These are phyloP conservation scores for Rhagoletis pomonella DNA, from an alignment of 1,140 invertebrate species.

Conservation along the genomic window DNA sequence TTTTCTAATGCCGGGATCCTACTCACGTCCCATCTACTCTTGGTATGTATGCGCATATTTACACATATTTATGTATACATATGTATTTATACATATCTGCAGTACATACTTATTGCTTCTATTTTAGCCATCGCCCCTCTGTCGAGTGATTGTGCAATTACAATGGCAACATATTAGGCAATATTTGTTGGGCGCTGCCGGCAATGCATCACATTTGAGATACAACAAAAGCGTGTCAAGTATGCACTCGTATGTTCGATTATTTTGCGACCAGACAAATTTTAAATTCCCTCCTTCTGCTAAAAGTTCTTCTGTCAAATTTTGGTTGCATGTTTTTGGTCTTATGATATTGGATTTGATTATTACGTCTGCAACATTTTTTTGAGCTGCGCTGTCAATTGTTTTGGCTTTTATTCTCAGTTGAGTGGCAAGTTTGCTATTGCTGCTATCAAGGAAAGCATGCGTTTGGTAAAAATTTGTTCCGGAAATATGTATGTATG, in stretches of 20 bases:
- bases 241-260: too few species aligned
- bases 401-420: slow-evolving; percentile 35
- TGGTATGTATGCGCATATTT: neutral
- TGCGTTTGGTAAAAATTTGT: neutral
- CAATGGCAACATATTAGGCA: slow-evolving; percentile 29
- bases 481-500: neutral
- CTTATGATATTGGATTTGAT: neutral
- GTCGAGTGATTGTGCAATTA: neutral
- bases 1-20: neutral
- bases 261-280: slow-evolving; percentile 3
- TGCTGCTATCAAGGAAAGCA: slow-evolving; percentile 10
- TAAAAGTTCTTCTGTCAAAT: neutral
- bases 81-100: neutral
- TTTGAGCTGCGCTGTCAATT: neutral
- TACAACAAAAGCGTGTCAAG: slow-evolving; percentile 11
- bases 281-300: slow-evolving; percentile 1
- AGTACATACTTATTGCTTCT: neutral
- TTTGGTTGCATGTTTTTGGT: neutral
- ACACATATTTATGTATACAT: neutral
- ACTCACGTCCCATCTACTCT: neutral
- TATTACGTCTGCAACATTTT: slow-evolving; percentile 43
- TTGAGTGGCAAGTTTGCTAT: slow-evolving; percentile 40
- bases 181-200: slow-evolving; percentile 9
- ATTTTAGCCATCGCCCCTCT: too few species aligned
- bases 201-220: slow-evolving; percentile 30